Evolutionary conservation across 2,888 invertebrate genomes (phyloP).

Genomic region (Brachypalpus laphriformis): DNA sequence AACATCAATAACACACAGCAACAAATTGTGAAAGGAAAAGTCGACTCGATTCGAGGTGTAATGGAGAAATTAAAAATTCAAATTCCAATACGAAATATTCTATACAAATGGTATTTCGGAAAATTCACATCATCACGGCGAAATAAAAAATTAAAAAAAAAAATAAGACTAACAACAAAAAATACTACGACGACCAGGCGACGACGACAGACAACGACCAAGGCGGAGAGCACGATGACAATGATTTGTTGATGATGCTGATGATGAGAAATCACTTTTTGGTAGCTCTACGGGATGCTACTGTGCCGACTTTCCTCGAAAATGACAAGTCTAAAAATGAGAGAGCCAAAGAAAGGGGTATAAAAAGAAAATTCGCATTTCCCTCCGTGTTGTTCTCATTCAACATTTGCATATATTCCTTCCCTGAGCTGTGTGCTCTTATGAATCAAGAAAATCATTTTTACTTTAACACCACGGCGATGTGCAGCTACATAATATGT

Average conservation of each 20-base stretch:
- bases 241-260: slow-evolving; percentile 66
- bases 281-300: slow-evolving; percentile 31
- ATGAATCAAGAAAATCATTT: slow-evolving; percentile 13
- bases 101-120: slow-evolving; percentile 1
- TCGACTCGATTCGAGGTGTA: background rate
- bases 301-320: slow-evolving; percentile 47
- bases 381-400: slow-evolving; percentile 23
- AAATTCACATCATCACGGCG: slow-evolving; percentile 46
- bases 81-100: background rate
- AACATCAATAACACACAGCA: background rate
- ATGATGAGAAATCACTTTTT: slow-evolving; percentile 55
- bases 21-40: background rate
- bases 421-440: slow-evolving; percentile 10
- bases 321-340: slow-evolving; percentile 63
- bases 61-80: background rate
- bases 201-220: slow-evolving; percentile 27
- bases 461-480: background rate
- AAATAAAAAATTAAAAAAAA: background rate
- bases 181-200: slow-evolving; percentile 24
- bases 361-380: slow-evolving; percentile 22
- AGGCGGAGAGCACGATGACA: slow-evolving; percentile 54
- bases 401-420: slow-evolving; percentile 30
- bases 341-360: slow-evolving; percentile 36
- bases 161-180: slow-evolving; percentile 38
- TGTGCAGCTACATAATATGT: no score